Evolutionary conservation across 2,113 vertebrate species (phyloP), one percentile per base, ranked within the genome.

Genomic region (Collichthys lucidus): DNA sequence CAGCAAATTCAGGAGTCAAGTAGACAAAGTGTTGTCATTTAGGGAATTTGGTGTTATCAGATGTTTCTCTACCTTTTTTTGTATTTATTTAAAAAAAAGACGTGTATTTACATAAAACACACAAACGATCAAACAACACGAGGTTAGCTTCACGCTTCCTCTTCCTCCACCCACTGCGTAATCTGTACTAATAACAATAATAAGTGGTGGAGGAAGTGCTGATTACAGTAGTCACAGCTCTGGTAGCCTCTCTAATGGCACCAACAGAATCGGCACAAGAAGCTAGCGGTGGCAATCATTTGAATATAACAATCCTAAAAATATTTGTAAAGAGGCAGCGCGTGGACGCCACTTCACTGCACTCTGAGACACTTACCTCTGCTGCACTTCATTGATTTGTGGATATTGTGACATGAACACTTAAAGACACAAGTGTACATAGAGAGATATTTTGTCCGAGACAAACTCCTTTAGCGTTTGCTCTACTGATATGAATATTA

Each of bases 301-400:
- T 64, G 6, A 79, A 68, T 53, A 61, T 35, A 59, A 65, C 53
- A 63, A 59, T 53, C 52, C 26, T 66, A 69, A 70, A 83, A 62
- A 66, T 16, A 53, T 57, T n/a, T 65, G 12, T 14, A 29, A 35
- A 63, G 68, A 66, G 53, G 11, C 29, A 42, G 40, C 9, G 52
- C 62, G 26, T 29, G 26, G 82, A 57, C 40, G 60, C 40, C 70
- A 79, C 73, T 84, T 74, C 47, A 67, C 61, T 52, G 19, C 42
- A 82, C 62, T 72, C 59, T 55, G 5, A 26, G 67, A 17, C 59
- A 16, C 49, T 74, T 52, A 11, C 66, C 75, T 83, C 15, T 71
- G 61, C 73, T 69, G 46, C 7, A 11, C 16, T 57, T 80, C 52
- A 53, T 55, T 78, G 29, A 79, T 75, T 74, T 75, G 61, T 82